These are phyloP conservation scores for Cheilosia urbana DNA, from an alignment of 2,888 invertebrate genomes.

Conservation along the genomic window DNA sequence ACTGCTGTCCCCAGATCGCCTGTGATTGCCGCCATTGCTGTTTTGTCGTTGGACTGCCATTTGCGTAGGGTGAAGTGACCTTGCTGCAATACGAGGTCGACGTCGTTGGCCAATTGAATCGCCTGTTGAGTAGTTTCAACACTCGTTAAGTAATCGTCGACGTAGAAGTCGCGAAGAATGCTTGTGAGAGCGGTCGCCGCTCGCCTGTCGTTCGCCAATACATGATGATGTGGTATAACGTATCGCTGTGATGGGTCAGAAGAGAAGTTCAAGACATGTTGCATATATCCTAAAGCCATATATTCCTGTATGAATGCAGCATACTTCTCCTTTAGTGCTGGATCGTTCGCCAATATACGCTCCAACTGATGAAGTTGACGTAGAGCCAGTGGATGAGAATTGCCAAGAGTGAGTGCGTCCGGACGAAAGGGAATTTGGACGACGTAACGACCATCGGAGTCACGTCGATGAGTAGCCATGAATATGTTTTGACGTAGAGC, in stretches of 20 bases:
- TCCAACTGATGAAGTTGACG: too few relatives aligned
- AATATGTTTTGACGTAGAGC: too few relatives aligned
- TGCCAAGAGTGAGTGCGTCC: too few relatives aligned
- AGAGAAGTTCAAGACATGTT: neutral
- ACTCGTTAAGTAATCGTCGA: constrained; percentile 20
- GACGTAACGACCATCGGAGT: too few relatives aligned
- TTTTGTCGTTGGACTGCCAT: constrained; percentile 2
- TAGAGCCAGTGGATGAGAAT: too few relatives aligned
- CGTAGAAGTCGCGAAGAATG: constrained; percentile 20
- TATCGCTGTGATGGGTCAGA: constrained; percentile 13
- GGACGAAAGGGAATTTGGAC: too few relatives aligned
- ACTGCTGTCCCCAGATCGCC: too few relatives aligned
- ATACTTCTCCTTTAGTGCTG: too few relatives aligned
- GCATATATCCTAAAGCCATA: constrained; percentile 27
- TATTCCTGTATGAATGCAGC: too few relatives aligned
- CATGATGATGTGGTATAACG: constrained; percentile 11
- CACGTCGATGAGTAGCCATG: too few relatives aligned
- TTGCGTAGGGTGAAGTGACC: neutral
- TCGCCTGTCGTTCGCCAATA: constrained; percentile 10
- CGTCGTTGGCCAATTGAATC: constrained; percentile 14
- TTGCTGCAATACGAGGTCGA: neutral
- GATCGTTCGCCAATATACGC: too few relatives aligned
- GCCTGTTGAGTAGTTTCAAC: constrained; percentile 13
- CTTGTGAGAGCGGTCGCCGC: constrained; percentile 16
- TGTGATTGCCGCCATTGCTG: neutral